Conservation (phyloP, 2,888 invertebrate species). For the Tinea trinotella region DNA sequence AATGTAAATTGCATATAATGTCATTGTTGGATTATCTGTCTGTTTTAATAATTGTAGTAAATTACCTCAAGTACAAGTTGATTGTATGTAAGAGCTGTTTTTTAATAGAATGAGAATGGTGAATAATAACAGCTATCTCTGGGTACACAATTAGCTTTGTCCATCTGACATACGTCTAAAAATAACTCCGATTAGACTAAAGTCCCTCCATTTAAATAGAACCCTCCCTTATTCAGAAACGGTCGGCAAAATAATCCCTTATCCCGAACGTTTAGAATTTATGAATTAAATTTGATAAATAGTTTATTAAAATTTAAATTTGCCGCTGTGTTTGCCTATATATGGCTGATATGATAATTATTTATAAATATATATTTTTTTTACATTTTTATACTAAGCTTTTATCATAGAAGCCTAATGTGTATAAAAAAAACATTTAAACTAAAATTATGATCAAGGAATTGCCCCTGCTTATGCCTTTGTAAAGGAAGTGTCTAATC, state of each 20-base stretch:
- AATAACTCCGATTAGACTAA: conserved; percentile 13
- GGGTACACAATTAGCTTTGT: background rate
- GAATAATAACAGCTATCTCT: background rate
- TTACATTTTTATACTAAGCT: no score
- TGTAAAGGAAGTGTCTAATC: no score
- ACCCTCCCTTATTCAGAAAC: background rate
- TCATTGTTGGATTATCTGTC: background rate
- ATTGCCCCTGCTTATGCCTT: no score
- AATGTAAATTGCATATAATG: conserved; percentile 16
- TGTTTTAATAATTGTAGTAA: no score
- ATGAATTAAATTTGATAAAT: no score
- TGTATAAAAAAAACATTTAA: no score
- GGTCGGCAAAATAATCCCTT: background rate
- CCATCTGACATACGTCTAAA: conserved; percentile 7
- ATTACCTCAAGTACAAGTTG: background rate
- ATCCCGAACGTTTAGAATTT: background rate
- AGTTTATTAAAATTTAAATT: no score
- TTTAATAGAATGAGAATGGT: background rate
- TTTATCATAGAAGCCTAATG: no score
- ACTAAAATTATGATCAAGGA: no score
- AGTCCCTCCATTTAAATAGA: background rate
- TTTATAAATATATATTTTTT: no score
- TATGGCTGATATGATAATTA: no score
- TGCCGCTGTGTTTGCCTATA: no score
- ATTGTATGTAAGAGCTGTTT: background rate